phyloP scores from a whole-genome alignment of 1,140 invertebrate genomes.

The Danaus plexippus region DNA sequence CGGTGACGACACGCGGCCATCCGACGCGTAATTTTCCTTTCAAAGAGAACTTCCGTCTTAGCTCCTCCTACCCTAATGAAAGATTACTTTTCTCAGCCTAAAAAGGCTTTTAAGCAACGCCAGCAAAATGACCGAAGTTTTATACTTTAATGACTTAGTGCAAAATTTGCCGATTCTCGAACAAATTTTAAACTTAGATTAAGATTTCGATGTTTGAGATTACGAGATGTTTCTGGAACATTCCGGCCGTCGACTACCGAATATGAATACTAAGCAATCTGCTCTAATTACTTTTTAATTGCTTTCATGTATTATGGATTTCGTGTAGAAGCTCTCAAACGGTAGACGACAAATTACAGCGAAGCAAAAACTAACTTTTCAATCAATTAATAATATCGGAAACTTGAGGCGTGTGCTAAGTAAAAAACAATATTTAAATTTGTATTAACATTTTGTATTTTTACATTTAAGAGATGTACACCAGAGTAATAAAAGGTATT shows the following conservation, averaged over 20 bases:
- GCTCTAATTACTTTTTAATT: constrained; percentile 68
- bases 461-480: background rate
- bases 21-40: constrained; percentile 70
- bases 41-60: constrained; percentile 71
- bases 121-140: constrained; percentile 70
- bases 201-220: constrained; percentile 67
- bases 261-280: constrained; percentile 64
- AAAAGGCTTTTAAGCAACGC: constrained; percentile 72
- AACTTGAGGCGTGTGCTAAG: too few relatives aligned
- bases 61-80: constrained; percentile 66
- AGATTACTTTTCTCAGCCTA: constrained; percentile 70
- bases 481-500: constrained; percentile 15
- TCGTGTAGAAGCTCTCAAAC: constrained; percentile 5
- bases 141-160: constrained; percentile 72
- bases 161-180: constrained; percentile 69
- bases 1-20: constrained; percentile 42
- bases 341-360: constrained; percentile 4
- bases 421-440: too few relatives aligned
- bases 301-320: constrained; percentile 25
- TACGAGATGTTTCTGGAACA: constrained; percentile 58
- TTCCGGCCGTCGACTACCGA: constrained; percentile 44
- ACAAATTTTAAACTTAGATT: constrained; percentile 72
- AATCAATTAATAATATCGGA: background rate
- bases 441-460: too few relatives aligned
- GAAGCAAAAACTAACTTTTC: constrained; percentile 4